Percentiles rank a stretch among this genome's conserved stretches.
Conservation (phyloP, 2,797 vertebrate genomes). For the Sternotherus odoratus region DNA sequence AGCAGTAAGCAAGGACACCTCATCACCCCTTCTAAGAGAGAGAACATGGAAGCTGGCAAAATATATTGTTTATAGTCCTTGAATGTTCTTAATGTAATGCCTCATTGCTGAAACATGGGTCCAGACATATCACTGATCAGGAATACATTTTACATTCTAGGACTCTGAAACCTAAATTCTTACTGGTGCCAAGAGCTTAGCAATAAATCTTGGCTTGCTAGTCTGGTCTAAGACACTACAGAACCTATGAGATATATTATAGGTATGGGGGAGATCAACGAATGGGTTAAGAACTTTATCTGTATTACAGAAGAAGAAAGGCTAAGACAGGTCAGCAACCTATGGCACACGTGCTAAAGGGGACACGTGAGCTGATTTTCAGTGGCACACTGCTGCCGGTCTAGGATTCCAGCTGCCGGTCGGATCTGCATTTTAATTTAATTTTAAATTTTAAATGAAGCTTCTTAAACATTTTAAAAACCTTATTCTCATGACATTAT, state of each 20-base stretch:
- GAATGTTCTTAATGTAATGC: background rate
- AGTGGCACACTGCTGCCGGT: too few relatives aligned
- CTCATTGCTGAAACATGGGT: background rate
- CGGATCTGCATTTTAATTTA: too few relatives aligned
- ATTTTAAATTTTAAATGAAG: too few relatives aligned
- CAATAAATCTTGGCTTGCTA: background rate
- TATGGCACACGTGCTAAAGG: too few relatives aligned
- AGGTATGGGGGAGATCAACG: background rate
- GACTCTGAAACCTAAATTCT: background rate
- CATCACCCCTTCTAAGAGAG: background rate
- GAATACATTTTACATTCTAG: background rate
- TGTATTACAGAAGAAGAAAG: background rate
- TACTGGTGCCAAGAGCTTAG: accelerated
- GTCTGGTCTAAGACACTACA: background rate
- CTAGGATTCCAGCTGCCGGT: too few relatives aligned
- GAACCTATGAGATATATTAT: accelerated
- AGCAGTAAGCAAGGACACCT: too few relatives aligned
- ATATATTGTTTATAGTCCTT: background rate
- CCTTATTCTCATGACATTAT: too few relatives aligned
- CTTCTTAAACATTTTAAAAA: too few relatives aligned
- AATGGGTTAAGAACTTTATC: background rate
- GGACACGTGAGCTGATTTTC: too few relatives aligned
- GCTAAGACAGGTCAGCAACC: too few relatives aligned
- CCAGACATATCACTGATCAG: background rate
- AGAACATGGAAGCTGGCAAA: accelerated